Percentiles rank a stretch among this genome's conserved stretches.
Evolutionary conservation across 2,797 vertebrate genomes (phyloP).

Genomic region (Cyclopterus lumpus): DNA sequence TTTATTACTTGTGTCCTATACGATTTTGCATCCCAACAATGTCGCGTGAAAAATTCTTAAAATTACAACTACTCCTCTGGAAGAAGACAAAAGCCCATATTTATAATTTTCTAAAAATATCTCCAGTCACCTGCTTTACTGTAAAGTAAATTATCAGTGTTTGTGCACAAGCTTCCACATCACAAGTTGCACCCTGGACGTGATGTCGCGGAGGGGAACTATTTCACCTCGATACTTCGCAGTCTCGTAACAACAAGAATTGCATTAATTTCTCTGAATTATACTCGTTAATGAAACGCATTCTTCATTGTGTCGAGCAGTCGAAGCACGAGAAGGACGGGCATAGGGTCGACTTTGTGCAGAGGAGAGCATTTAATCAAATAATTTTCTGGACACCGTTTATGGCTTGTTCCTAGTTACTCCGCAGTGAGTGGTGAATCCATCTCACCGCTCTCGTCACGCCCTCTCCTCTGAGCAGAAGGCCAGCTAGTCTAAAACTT

Average conservation of each 20-base stretch:
- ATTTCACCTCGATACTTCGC: not conserved
- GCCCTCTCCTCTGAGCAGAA: slow-evolving; percentile 20
- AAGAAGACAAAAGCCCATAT: not conserved
- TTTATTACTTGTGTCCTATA: not conserved
- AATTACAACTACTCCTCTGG: not conserved
- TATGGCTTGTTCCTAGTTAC: slow-evolving; percentile 13
- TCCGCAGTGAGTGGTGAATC: not conserved
- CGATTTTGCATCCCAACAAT: not conserved
- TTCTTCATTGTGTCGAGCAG: not conserved
- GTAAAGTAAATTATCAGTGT: not conserved
- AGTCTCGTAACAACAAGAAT: not conserved
- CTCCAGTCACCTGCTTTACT: not conserved
- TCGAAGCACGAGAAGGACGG: not conserved
- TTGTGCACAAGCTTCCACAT: not conserved
- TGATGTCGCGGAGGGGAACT: not conserved
- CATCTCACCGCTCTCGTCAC: slow-evolving; percentile 3
- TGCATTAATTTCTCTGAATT: not conserved
- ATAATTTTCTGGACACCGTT: not conserved
- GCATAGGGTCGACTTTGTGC: not conserved
- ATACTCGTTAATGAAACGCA: not conserved
- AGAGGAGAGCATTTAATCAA: not conserved
- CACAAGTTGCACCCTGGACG: not conserved
- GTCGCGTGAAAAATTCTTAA: not conserved
- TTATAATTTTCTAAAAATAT: too few relatives aligned
- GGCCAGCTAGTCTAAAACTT: slow-evolving; percentile 17